Conservation (phyloP, 2,888 invertebrate genomes). For the Anagyrus pseudococci region DNA sequence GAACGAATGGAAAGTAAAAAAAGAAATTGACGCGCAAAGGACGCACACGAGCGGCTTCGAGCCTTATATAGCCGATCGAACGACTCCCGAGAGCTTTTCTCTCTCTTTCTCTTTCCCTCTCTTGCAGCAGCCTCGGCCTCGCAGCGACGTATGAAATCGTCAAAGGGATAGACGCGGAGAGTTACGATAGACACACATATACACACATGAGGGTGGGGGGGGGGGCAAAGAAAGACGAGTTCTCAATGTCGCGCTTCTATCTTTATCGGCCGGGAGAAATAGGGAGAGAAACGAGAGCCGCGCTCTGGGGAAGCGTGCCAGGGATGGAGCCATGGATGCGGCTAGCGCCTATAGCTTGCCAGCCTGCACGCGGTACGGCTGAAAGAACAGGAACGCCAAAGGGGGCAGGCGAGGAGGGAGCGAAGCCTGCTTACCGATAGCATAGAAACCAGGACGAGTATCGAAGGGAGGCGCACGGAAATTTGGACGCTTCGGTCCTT, state of each 20-base stretch:
- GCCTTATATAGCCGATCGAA: too few species aligned
- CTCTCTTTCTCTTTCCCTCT: too few species aligned
- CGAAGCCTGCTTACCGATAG: too few species aligned
- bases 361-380: too few species aligned
- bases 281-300: not conserved
- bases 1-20: too few species aligned
- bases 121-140: not conserved
- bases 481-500: slow-evolving; percentile 4
- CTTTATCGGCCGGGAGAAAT: slow-evolving; percentile 19
- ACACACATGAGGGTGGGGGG: not conserved
- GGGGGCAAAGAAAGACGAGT: slow-evolving; percentile 9
- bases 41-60: too few species aligned
- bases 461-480: not conserved
- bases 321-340: too few species aligned
- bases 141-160: slow-evolving; percentile 25
- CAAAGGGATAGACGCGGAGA: slow-evolving; percentile 9
- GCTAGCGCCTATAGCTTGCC: not conserved
- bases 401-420: too few species aligned
- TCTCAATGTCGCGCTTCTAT: slow-evolving; percentile 30
- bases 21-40: too few species aligned
- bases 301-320: slow-evolving; percentile 2
- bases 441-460: slow-evolving; percentile 18
- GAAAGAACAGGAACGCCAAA: too few species aligned
- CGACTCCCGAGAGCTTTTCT: too few species aligned
- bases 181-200: not conserved